phyloP scores from a whole-genome alignment of 2,888 invertebrate species.

The Phortica magna region DNA sequence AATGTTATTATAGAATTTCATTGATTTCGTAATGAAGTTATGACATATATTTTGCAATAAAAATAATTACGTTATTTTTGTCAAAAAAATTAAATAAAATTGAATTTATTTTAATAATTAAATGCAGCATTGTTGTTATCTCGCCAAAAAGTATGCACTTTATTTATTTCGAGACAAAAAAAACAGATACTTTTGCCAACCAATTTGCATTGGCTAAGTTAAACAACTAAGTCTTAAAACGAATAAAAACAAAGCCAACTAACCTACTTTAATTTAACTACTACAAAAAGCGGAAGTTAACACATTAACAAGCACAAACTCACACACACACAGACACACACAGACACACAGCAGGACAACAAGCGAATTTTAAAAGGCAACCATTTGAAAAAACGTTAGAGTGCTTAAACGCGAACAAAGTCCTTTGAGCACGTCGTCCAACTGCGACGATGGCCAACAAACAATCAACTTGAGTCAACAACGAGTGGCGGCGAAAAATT shows the following conservation, averaged over 20 bases:
- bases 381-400: constrained; percentile 3
- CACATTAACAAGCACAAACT: constrained; percentile 20
- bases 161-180: no score
- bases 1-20: no score
- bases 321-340: constrained; percentile 14
- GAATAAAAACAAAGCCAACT: not conserved
- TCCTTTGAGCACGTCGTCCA: not conserved
- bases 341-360: not conserved
- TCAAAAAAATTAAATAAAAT: no score
- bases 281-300: constrained; percentile 18
- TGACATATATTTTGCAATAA: no score
- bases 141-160: no score
- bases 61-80: no score
- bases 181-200: no score
- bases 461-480: constrained; percentile 27
- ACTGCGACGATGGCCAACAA: not conserved
- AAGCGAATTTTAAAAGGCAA: not conserved
- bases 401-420: not conserved
- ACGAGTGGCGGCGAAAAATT: not conserved
- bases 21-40: no score
- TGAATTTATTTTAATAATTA: no score
- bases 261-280: not conserved
- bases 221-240: not conserved
- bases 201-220: no score
- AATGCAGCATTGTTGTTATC: no score